Evolutionary conservation across 1,140 invertebrate species (phyloP), one percentile per base, ranked within the genome.

Genomic region (Euschistus heros): DNA sequence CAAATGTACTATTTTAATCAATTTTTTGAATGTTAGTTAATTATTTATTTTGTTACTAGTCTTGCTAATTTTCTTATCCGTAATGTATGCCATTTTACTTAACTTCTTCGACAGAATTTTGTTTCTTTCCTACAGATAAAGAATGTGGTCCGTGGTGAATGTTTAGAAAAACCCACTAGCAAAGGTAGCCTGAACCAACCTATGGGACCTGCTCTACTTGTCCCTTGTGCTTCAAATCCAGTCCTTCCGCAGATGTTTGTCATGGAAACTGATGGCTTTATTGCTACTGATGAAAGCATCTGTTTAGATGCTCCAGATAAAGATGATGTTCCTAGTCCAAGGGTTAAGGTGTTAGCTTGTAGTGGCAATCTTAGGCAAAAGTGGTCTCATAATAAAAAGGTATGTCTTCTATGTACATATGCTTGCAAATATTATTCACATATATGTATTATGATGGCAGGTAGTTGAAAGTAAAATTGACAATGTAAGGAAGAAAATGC

Each of bases 241-340:
- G 75, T 80, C 59, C 76, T 84, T 17, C 80, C 81, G 68, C 87
- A 91, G 73, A 83, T 88, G 78, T 91, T 90, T 73, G 82, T 91
- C 3, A 84, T 88, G 71, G 84, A 81, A 2, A 76, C 80, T 50
- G 44, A n/a, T n/a, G 65, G 60, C 22, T 63, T 68, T n/a, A 55
- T 61, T 24, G 64, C 54, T 27, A 86, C 84, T 0, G 86, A 89
- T 69, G 86, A 89, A 70, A 84, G 82, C 7, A 78, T 88, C 4
- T 89, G 87, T 72, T 74, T 89, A 37, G 86, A 88, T 72, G 81
- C 81, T 20, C 81, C 84, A 0, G 71, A 72, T 24, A 70, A 73
- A n/a, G 68, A 63, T 18, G 62, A 57, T 52, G 76, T 70, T 1
- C 71, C 72, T 42, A 74, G 77, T 47, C 77, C 79, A 2, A 81